Percentiles rank a stretch among this genome's conserved stretches.
These are phyloP conservation scores for Danio choprae DNA, from an alignment of 2,797 vertebrate species.

Conservation along the genomic window DNA sequence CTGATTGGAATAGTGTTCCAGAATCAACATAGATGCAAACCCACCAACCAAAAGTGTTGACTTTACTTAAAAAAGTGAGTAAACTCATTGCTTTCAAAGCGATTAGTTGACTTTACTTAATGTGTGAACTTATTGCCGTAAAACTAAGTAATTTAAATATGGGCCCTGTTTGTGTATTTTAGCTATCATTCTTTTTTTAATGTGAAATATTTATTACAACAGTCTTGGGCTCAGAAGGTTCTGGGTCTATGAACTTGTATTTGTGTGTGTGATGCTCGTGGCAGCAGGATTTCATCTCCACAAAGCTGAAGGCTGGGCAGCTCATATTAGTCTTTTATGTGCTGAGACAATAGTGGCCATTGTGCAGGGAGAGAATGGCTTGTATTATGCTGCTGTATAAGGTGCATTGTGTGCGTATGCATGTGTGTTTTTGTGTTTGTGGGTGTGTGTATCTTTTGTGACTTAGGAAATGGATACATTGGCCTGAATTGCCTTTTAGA, in stretches of 20 bases:
- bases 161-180: too few relatives aligned
- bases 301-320: slow-evolving; percentile 29
- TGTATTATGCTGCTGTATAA: slow-evolving; percentile 42
- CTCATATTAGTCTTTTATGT: slow-evolving; percentile 44
- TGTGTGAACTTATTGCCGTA: too few relatives aligned
- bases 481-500: slow-evolving; percentile 34
- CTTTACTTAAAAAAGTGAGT: too few relatives aligned
- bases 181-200: too few relatives aligned
- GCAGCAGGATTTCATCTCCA: slow-evolving; percentile 23
- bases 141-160: too few relatives aligned
- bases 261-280: slow-evolving; percentile 22
- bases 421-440: slow-evolving; percentile 48
- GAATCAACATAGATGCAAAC: too few relatives aligned
- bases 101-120: too few relatives aligned
- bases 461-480: slow-evolving; percentile 35
- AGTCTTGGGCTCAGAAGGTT: slow-evolving; percentile 3
- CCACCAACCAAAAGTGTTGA: too few relatives aligned
- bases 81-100: too few relatives aligned
- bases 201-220: slow-evolving; percentile 9
- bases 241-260: background rate
- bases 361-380: slow-evolving; percentile 51
- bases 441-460: slow-evolving; percentile 44
- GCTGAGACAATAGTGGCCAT: slow-evolving; percentile 44
- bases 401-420: slow-evolving; percentile 28
- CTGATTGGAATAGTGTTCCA: too few relatives aligned